Evolutionary conservation across 2,888 invertebrate genomes (phyloP).

Genomic region (Epinotia brunnichana): DNA sequence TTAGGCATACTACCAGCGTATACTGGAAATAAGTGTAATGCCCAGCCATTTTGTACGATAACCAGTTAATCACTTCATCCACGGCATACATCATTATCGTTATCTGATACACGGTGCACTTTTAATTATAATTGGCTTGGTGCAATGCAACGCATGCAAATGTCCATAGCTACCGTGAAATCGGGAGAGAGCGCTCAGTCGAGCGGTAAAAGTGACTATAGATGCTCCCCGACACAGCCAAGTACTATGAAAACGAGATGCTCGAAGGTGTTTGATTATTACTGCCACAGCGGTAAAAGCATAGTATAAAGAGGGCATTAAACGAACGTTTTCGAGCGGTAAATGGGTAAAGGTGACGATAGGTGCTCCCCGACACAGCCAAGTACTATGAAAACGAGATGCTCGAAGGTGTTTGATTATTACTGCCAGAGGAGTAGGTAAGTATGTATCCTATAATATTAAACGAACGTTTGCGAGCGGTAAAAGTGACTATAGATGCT

Average conservation of each 20-base stretch:
- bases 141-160: constrained; percentile 74
- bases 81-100: constrained; percentile 45
- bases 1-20: background rate
- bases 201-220: constrained; percentile 59
- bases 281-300: too few species aligned
- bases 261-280: constrained; percentile 1
- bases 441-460: too few species aligned
- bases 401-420: constrained; percentile 1
- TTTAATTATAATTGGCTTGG: constrained; percentile 67
- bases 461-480: too few species aligned
- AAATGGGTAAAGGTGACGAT: constrained; percentile 57
- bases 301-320: too few species aligned
- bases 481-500: constrained; percentile 48
- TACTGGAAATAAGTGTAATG: background rate
- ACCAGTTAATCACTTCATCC: constrained; percentile 19
- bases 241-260: constrained; percentile 34
- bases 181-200: constrained; percentile 72
- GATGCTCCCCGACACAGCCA: constrained; percentile 20
- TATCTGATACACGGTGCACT: constrained; percentile 63
- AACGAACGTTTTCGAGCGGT: too few species aligned
- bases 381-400: constrained; percentile 34
- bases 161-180: constrained; percentile 75
- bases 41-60: background rate
- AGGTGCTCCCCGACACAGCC: constrained; percentile 26
- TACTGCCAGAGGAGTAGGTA: too few species aligned